These are phyloP conservation scores for Alligator sinensis DNA, from an alignment of 2,113 vertebrate genomes.

Conservation along the genomic window DNA sequence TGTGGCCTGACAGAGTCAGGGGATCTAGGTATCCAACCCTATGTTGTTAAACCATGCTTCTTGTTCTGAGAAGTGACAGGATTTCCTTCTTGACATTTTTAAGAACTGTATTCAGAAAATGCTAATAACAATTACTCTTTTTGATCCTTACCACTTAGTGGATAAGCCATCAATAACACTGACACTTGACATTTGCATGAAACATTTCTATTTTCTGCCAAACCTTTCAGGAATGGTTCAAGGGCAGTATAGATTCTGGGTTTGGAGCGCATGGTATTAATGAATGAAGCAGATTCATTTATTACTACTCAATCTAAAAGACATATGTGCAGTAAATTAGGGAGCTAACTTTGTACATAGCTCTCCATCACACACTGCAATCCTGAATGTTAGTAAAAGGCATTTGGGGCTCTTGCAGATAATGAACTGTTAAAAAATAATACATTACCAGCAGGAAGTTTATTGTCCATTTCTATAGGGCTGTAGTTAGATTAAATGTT, in stretches of 20 bases:
- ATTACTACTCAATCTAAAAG: constrained; percentile 17
- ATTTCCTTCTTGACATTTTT: background rate
- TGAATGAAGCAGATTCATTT: background rate
- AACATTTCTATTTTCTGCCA: constrained; percentile 15
- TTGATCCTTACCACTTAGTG: background rate
- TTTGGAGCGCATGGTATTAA: background rate
- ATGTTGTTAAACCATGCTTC: background rate
- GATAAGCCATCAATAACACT: background rate
- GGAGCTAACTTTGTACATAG: background rate
- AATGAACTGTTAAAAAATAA: background rate
- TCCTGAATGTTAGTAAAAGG: background rate
- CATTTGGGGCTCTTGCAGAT: background rate
- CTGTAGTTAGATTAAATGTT: background rate
- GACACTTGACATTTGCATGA: constrained; percentile 48
- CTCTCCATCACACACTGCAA: background rate
- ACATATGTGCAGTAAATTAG: constrained; percentile 38
- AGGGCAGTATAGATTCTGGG: background rate
- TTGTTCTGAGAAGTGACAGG: background rate
- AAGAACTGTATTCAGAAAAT: background rate
- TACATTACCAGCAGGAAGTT: background rate
- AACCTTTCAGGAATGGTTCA: background rate
- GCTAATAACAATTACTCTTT: background rate
- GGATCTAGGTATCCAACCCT: background rate
- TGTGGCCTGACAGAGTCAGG: background rate
- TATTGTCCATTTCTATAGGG: background rate